These are phyloP conservation scores for Leptonema lineaticorne DNA, from an alignment of 1,140 invertebrate genomes.

Conservation along the genomic window DNA sequence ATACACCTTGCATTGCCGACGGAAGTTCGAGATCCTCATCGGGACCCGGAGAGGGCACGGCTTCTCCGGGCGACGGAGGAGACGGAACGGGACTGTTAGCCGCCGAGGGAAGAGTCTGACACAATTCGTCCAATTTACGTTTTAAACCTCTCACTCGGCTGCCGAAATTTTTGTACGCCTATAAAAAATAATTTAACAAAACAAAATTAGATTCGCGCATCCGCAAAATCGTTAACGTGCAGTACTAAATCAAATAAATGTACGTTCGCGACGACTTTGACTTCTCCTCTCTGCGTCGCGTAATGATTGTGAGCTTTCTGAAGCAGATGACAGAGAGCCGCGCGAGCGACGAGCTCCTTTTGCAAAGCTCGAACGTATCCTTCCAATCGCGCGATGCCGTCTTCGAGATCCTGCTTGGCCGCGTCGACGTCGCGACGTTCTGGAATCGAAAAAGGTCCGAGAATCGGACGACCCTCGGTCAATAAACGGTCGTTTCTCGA, in stretches of 20 bases:
- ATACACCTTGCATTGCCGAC: slow-evolving; percentile 46
- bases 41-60: slow-evolving; percentile 77
- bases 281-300: slow-evolving; percentile 85
- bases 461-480: background rate
- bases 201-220: slow-evolving; percentile 20
- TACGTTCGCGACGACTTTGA: slow-evolving; percentile 90
- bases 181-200: slow-evolving; percentile 39
- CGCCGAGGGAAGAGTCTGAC: slow-evolving; percentile 65
- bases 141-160: slow-evolving; percentile 81
- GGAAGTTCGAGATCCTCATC: slow-evolving; percentile 77
- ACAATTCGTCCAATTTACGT: slow-evolving; percentile 79
- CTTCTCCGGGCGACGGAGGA: slow-evolving; percentile 68
- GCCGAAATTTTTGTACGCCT: slow-evolving; percentile 93
- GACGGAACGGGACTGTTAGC: slow-evolving; percentile 73
- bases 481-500: background rate
- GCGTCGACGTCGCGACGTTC: slow-evolving; percentile 83
- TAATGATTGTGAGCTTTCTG: slow-evolving; percentile 84
- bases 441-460: slow-evolving; percentile 43
- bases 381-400: slow-evolving; percentile 75
- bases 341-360: slow-evolving; percentile 78
- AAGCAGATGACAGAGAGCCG: slow-evolving; percentile 71
- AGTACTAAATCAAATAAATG: slow-evolving; percentile 42
- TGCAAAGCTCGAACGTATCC: slow-evolving; percentile 78
- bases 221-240: too few species aligned
- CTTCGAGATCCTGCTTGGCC: slow-evolving; percentile 84